Evolutionary conservation across 2,113 vertebrate genomes (phyloP).

Genomic region (Coryphaenoides rupestris): DNA sequence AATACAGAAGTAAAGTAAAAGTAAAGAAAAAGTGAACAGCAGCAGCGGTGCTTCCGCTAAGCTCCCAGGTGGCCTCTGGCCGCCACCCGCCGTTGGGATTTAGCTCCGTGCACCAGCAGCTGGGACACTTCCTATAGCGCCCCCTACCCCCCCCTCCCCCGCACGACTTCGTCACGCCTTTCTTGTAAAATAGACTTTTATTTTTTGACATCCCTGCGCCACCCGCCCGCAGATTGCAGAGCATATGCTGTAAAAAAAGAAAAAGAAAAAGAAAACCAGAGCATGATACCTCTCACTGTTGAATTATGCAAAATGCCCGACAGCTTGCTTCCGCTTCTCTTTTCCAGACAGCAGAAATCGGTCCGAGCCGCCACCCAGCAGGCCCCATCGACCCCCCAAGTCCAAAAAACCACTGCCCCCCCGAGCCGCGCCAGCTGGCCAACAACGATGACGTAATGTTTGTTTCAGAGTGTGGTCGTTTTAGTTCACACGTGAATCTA

Average conservation of each 20-base stretch:
- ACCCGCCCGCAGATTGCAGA: not conserved
- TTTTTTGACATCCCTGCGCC: not conserved
- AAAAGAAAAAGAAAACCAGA: slow-evolving; percentile 2
- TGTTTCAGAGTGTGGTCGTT: too few relatives aligned
- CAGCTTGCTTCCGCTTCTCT: slow-evolving; percentile 45
- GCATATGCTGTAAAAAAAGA: too few relatives aligned
- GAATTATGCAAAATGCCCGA: slow-evolving; percentile 45
- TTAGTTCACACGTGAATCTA: too few relatives aligned
- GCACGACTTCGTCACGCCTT: not conserved
- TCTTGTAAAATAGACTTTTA: not conserved
- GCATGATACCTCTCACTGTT: not conserved
- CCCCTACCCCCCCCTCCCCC: too few relatives aligned
- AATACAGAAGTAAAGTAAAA: too few relatives aligned
- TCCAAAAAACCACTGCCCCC: slow-evolving; percentile 40
- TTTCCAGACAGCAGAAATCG: slow-evolving; percentile 59
- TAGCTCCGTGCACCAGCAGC: too few relatives aligned
- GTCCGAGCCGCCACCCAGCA: slow-evolving; percentile 29
- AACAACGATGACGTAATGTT: slow-evolving; percentile 44
- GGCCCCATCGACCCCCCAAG: slow-evolving; percentile 31
- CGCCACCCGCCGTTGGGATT: too few relatives aligned
- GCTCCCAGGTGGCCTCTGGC: too few relatives aligned
- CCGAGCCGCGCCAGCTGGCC: slow-evolving; percentile 12
- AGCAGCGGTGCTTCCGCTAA: too few relatives aligned
- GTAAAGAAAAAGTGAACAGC: too few relatives aligned
- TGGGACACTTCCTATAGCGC: too few relatives aligned